These are phyloP conservation scores for Australoheros scitulus DNA, from an alignment of 2,113 vertebrate species.

Conservation along the genomic window DNA sequence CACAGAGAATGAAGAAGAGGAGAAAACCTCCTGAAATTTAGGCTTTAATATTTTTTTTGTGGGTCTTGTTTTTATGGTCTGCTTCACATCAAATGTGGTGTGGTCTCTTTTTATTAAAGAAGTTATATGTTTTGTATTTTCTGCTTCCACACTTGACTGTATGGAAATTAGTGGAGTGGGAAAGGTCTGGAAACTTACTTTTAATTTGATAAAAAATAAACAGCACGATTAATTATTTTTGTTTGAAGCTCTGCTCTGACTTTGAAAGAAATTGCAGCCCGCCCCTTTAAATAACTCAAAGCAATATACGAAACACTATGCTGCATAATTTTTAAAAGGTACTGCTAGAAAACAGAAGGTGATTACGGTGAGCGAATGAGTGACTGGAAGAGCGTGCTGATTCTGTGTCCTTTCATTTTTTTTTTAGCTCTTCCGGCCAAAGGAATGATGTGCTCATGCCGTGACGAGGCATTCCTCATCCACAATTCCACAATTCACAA, in stretches of 20 bases:
- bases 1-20: slow-evolving; percentile 20
- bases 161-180: background rate
- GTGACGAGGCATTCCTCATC: background rate
- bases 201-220: background rate
- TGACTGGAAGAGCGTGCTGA: background rate
- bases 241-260: background rate
- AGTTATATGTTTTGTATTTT: slow-evolving; percentile 16
- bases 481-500: background rate
- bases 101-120: slow-evolving; percentile 43
- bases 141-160: background rate
- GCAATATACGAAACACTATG: background rate
- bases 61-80: slow-evolving; percentile 40
- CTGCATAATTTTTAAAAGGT: background rate
- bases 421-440: too few relatives aligned
- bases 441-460: background rate
- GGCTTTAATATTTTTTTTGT: slow-evolving; percentile 54
- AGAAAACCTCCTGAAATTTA: slow-evolving; percentile 50
- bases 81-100: slow-evolving; percentile 22
- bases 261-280: background rate
- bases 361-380: background rate
- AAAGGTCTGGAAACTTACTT: background rate
- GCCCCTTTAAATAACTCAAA: background rate
- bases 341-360: background rate
- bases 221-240: background rate
- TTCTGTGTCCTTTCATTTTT: too few relatives aligned